Evolutionary conservation across 2,888 invertebrate species (phyloP).

Genomic region (Listrodromus nycthemerus): DNA sequence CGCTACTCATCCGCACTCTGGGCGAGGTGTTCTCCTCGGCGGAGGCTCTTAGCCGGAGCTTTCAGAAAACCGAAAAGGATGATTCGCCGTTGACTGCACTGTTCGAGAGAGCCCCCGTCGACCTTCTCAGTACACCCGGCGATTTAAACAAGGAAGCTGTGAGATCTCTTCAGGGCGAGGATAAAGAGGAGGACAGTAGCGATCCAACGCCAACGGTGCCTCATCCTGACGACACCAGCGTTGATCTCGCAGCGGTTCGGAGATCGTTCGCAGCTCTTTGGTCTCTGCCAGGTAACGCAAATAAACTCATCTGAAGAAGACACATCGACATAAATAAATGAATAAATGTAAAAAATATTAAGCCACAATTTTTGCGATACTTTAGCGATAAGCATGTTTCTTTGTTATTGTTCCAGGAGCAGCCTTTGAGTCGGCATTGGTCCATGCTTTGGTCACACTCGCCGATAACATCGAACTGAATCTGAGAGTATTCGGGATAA

Average conservation of each 20-base stretch:
- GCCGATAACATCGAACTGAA: slow-evolving; percentile 91
- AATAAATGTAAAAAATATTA: neutral
- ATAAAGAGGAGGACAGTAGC: slow-evolving; percentile 94
- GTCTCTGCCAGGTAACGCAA: slow-evolving; percentile 79
- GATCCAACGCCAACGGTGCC: slow-evolving; percentile 83
- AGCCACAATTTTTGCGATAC: neutral
- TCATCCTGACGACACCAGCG: slow-evolving; percentile 82
- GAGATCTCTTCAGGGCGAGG: slow-evolving; percentile 91
- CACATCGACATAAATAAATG: neutral
- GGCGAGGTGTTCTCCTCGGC: slow-evolving; percentile 91
- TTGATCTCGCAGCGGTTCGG: slow-evolving; percentile 91
- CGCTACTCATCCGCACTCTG: slow-evolving; percentile 90
- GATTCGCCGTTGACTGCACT: slow-evolving; percentile 85
- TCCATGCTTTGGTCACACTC: slow-evolving; percentile 90
- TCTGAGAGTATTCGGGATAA: slow-evolving; percentile 87
- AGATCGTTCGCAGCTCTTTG: slow-evolving; percentile 88
- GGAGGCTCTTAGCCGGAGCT: slow-evolving; percentile 90
- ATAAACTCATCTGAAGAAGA: neutral
- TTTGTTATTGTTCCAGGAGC: slow-evolving; percentile 77
- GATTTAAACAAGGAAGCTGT: slow-evolving; percentile 90
- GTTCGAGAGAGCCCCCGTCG: slow-evolving; percentile 85
- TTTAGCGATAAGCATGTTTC: slow-evolving; percentile 54
- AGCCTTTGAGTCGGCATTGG: slow-evolving; percentile 88
- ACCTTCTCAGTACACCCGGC: slow-evolving; percentile 84
- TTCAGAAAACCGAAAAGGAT: slow-evolving; percentile 85